A percentile compares a stretch with the other conserved stretches of the same genome.
Evolutionary conservation across 1,140 invertebrate genomes (phyloP).

Genomic region (Drosophila mojavensis): DNA sequence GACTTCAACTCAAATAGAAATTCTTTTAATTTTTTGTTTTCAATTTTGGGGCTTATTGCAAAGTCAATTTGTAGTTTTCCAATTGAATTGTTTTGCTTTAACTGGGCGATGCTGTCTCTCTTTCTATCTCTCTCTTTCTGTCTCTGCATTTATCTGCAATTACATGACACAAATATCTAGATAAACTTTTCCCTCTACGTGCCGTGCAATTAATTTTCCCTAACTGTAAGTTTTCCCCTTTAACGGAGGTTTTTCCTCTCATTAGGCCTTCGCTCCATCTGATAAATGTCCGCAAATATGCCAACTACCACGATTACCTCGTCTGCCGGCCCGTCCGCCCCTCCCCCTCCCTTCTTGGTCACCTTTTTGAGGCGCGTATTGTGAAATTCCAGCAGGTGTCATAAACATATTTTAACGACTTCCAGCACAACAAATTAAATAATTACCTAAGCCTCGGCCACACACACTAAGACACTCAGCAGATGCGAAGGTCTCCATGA

Average conservation of each 20-base stretch:
- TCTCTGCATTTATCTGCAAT: slow-evolving; percentile 40
- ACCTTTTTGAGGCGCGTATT: background rate
- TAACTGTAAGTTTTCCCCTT: slow-evolving; percentile 33
- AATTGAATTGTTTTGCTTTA: slow-evolving; percentile 46
- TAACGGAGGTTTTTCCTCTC: slow-evolving; percentile 25
- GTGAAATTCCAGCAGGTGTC: slow-evolving; percentile 28
- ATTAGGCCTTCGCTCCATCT: slow-evolving; percentile 25
- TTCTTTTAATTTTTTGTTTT: slow-evolving; percentile 15
- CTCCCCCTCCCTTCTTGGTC: background rate
- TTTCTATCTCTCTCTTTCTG: too few relatives aligned
- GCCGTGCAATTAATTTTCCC: slow-evolving; percentile 45
- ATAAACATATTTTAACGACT: slow-evolving; percentile 33
- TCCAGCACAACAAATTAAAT: slow-evolving; percentile 32
- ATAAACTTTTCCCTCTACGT: slow-evolving; percentile 35
- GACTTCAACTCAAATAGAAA: slow-evolving; percentile 17
- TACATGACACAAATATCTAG: slow-evolving; percentile 44
- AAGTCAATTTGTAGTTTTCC: slow-evolving; percentile 45
- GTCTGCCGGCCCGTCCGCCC: background rate
- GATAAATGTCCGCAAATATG: slow-evolving; percentile 41
- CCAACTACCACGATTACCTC: background rate
- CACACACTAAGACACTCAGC: too few relatives aligned
- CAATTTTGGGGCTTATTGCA: slow-evolving; percentile 28
- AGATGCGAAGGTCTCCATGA: background rate
- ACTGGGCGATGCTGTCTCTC: slow-evolving; percentile 12
- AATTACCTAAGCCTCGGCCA: slow-evolving; percentile 10